Base-by-base conservation (phyloP, 2,797 vertebrate species). In the Sebastes hubbsi region DNA sequence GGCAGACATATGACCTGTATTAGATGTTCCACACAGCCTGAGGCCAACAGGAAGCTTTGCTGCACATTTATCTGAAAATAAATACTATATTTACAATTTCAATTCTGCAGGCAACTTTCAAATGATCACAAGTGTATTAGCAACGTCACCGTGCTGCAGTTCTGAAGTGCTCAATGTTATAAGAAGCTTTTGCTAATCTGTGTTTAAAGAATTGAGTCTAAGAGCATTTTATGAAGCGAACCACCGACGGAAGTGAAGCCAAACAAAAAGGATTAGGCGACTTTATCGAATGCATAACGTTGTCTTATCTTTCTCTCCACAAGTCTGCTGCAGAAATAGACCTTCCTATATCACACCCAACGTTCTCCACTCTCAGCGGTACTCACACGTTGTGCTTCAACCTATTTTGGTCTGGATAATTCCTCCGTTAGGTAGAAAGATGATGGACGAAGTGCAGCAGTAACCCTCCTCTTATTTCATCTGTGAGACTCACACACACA, bases 21-120 rank as follows among this genome's bases (percentile, higher is more conserved):
- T 7, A 32, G 18, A 65, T 64, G 27, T 56, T 68, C 49, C 25
- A 36, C 10, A 69, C 46, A 58, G 75, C 63, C 63, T 60, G 61
- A n/a, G 46, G 59, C 30, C 73, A 30, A 78, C 55, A 34, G 27
- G 63, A 77, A 34, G 24, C 59, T 42, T 25, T 24, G 59, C 61
- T 8, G 29, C 49, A 78, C 59, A 36, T 54, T 58, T 10, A 82
- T 77, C 79, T 72, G 59, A 68, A 89, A 91, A 94, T 92, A 90
- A 90, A 94, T 91, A 94, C 55, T 68, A 71, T 91, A 94, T 93
- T 83, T 94, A 93, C 88, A 93, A 64, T 83, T 83, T 72, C 56
- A 75, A 64, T 63, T 68, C 63, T 66, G 85, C 54, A 56, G 78
- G 74, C 32, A 64, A 80, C 73, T 81, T 84, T 49, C 75, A 42